Evolutionary conservation across 1,140 invertebrate species (phyloP), one percentile per base, ranked within the genome.

Genomic region (Sogatella furcifera): DNA sequence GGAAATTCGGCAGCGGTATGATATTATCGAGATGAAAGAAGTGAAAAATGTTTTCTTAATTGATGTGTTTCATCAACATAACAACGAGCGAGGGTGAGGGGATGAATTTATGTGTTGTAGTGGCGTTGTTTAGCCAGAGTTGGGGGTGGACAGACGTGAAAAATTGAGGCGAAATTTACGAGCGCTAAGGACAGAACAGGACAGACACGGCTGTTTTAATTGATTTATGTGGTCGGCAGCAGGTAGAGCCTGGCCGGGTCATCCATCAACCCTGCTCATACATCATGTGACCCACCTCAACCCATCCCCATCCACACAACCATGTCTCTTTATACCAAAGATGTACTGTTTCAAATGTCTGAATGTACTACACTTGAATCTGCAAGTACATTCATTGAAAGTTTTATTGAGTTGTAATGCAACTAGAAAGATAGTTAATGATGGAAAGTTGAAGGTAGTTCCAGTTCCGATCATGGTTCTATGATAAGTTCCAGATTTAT

Each of bases 21-120:
- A 38, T 13, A 10, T 4, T 13, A 38, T 38, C 34, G 11, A 38
- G 34, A 38, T 38, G 34, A 38, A 38, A 49, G 21, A 49, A 49
- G 46, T 49, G 46, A 49, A 49, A 19, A 49, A 49, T 49, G 46
- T 49, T 17, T 49, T 22, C 46, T 49, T 49, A 49, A 49, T 49
- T 49, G 46, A 49, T 49, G 46, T 49, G 46, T 49, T 49, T 49
- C 46, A 49, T 49, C 46, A 49, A 49, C 46, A 49, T 49, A 49
- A 49, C 46, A 49, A 49, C 46, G 21, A 22, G 9, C 24, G 15
- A 5, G 46, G 46, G 21, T 17, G 21, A 15, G 46, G 14, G 43
- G 46, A 49, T 49, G 46, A 49, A 49, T 49, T 49, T 49, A 49
- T 49, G 46, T 49, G 46, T 49, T 22, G 46, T 22, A 49, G 5